These are phyloP conservation scores for Sycophaga agraensis DNA, from an alignment of 1,140 invertebrate species.

Conservation along the genomic window DNA sequence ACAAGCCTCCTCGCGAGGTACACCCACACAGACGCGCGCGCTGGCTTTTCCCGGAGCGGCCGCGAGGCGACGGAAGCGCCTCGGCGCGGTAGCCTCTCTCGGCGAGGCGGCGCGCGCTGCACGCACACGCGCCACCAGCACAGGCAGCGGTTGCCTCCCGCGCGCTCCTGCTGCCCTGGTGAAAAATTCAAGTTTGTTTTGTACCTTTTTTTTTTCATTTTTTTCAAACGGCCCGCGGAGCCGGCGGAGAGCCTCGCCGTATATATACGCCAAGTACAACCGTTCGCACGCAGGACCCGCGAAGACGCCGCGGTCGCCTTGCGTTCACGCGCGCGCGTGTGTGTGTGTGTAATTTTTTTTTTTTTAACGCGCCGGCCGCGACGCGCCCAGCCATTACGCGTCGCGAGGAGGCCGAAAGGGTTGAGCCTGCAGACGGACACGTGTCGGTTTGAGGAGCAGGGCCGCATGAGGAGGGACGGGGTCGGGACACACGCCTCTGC, in stretches of 20 bases:
- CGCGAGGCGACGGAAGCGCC: too few species aligned
- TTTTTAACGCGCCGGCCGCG: background rate
- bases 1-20: too few species aligned
- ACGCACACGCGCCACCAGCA: background rate
- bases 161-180: slow-evolving; percentile 39
- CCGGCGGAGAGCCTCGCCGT: too few species aligned
- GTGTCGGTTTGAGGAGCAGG: slow-evolving; percentile 44
- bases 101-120: background rate
- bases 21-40: too few species aligned
- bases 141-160: background rate
- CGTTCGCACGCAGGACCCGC: too few species aligned
- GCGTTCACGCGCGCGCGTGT: too few species aligned
- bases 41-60: too few species aligned
- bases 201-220: slow-evolving; percentile 39
- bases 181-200: slow-evolving; percentile 46
- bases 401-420: slow-evolving; percentile 28
- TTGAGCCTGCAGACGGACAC: slow-evolving; percentile 42
- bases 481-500: background rate
- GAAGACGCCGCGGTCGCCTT: too few species aligned
- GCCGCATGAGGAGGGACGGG: slow-evolving; percentile 30
- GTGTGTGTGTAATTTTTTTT: too few species aligned
- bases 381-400: background rate
- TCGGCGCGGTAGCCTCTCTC: too few species aligned
- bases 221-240: background rate
- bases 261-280: too few species aligned